phyloP scores from a whole-genome alignment of 2,113 vertebrate genomes.

The Mungos mungo region DNA sequence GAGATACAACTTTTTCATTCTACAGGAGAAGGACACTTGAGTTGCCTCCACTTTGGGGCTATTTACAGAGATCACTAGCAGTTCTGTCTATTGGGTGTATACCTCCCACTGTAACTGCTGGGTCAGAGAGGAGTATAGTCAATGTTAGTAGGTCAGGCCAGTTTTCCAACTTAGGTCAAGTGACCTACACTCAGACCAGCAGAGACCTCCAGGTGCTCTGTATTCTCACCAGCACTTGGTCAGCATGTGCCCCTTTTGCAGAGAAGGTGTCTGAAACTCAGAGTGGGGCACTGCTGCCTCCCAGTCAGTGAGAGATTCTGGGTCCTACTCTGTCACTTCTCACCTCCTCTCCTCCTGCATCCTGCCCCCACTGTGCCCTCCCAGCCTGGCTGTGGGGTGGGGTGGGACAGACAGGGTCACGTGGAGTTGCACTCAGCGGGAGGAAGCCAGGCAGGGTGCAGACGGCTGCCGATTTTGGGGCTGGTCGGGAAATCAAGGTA shows the following conservation, averaged over 20 bases:
- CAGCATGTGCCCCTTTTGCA: not conserved
- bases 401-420: constrained; percentile 69
- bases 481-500: constrained; percentile 72
- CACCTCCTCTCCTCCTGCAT: constrained; percentile 23
- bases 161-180: not conserved
- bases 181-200: not conserved
- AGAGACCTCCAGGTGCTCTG: not conserved
- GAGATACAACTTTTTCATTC: not conserved
- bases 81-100: not conserved
- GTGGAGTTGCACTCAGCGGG: constrained; percentile 60
- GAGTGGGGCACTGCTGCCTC: not conserved
- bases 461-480: constrained; percentile 48
- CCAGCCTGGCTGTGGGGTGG: constrained; percentile 36
- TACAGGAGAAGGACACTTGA: not conserved
- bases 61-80: not conserved
- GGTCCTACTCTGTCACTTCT: not conserved
- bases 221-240: not conserved
- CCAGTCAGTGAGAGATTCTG: not conserved
- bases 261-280: not conserved
- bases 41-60: not conserved
- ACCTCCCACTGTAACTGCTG: not conserved
- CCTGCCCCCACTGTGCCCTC: constrained; percentile 60
- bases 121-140: not conserved
- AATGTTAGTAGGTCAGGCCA: not conserved
- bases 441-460: constrained; percentile 69